A percentile compares a stretch with the other conserved stretches of the same genome.
phyloP scores from a whole-genome alignment of 2,797 vertebrate genomes.

The Tapirus indicus region DNA sequence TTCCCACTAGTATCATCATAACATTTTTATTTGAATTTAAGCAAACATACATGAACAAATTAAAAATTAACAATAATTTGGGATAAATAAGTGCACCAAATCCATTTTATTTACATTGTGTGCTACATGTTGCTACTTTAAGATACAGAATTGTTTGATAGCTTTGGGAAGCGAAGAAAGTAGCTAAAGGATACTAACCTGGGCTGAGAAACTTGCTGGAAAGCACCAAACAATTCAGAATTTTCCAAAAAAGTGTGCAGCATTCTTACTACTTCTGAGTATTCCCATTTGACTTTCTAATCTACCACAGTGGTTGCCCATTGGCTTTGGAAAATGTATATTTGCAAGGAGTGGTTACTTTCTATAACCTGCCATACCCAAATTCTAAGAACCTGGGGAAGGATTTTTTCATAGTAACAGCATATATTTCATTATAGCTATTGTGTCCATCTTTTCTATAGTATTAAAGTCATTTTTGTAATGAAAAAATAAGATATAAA shows the following conservation, averaged over 20 bases:
- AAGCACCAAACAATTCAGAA: neutral
- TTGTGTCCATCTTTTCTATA: constrained; percentile 66
- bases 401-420: neutral
- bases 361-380: neutral
- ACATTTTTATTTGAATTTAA: neutral
- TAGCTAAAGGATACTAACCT: neutral
- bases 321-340: neutral
- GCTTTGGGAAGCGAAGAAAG: neutral
- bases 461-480: constrained; percentile 85
- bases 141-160: neutral
- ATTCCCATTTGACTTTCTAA: neutral
- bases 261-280: neutral
- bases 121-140: neutral
- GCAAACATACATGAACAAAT: neutral
- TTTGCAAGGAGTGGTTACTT: neutral
- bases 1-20: neutral
- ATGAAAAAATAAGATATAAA: constrained; percentile 61
- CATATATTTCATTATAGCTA: constrained; percentile 72
- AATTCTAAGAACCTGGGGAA: neutral
- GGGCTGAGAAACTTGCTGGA: neutral
- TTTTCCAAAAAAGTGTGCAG: neutral
- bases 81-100: neutral
- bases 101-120: neutral
- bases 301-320: neutral
- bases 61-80: neutral